Base-by-base conservation (phyloP, 1,140 invertebrate genomes). In the Drosophila obscura region DNA sequence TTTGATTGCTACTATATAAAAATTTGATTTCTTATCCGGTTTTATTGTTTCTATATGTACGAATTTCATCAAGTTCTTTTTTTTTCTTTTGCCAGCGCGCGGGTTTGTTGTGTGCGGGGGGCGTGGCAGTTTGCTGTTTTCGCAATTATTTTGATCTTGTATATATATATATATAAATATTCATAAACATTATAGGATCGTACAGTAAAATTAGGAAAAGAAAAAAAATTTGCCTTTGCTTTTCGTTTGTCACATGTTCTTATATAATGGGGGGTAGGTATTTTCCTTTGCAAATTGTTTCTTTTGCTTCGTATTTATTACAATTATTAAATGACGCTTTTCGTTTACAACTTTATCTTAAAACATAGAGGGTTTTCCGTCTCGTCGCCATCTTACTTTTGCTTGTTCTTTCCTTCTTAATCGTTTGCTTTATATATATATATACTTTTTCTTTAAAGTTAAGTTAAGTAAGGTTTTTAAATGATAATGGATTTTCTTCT, bases 401-500 rank as follows among this genome's bases (percentile, higher is more conserved):
- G 71, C 53, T 77, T 85, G 69, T 31, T 60, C 61, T 60, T 64
- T 64, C 62, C 53, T 64, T 50, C 64, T 63, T 73, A 58, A 45
- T 68, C 61, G 68, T 63, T 74, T 31, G 64, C 52, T 65, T 46
- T 76, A 53, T 59, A 85, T 72, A 79, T 82, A 78, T 85, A 84
- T 67, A 59, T 28, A 51, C 22, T 48, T 52, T 79, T 82, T 75
- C 75, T 83, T 88, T 87, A 82, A 88, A 88, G 75, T 87, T 88
- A 87, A 73, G 75, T 65, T 87, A 85, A 87, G 81, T 85, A 85
- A 75, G 46, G 44, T 59, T 81, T 80, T 82, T 82, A 82, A 85
- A 85, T 87, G 82, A 87, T 85, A 85, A 87, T 87, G 78, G 82
- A 88, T 88, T 85, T 87, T 77, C 73, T 58, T 62, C 52, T 28